Evolutionary conservation across 1,140 invertebrate genomes (phyloP).

Genomic region (Bombus haemorrhoidalis): DNA sequence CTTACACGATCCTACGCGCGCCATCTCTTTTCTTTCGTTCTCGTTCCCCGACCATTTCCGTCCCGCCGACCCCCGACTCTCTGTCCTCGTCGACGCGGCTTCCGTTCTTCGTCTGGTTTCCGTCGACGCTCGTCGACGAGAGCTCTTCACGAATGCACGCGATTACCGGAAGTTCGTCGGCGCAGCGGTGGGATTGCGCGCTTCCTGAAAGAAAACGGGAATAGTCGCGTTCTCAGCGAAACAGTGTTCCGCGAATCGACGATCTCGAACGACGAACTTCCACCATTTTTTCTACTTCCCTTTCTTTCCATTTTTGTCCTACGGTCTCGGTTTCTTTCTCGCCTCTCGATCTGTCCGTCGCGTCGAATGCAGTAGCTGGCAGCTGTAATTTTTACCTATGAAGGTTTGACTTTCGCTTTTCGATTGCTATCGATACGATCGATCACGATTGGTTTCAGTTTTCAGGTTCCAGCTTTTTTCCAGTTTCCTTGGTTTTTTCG

Average conservation of each 20-base stretch:
- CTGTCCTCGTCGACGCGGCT: conserved; percentile 31
- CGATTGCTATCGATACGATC: no score
- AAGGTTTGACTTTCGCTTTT: no score
- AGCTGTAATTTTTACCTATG: no score
- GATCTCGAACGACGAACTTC: conserved; percentile 35
- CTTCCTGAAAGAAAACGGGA: conserved; percentile 57
- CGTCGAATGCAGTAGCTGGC: not conserved
- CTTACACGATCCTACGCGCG: not conserved
- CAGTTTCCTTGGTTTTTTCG: no score
- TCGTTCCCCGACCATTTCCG: conserved; percentile 3
- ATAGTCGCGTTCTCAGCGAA: conserved; percentile 63
- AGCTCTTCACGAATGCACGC: conserved; percentile 63
- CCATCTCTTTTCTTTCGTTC: conserved; percentile 26
- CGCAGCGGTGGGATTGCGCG: conserved; percentile 62
- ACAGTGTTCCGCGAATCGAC: conserved; percentile 66
- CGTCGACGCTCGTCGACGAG: conserved; percentile 56
- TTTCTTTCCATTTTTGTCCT: not conserved
- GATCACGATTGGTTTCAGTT: no score
- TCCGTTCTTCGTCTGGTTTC: conserved; percentile 28
- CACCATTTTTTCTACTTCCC: not conserved
- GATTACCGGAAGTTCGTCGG: conserved; percentile 64
- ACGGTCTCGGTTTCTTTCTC: not conserved
- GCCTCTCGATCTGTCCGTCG: not conserved
- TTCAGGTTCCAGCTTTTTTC: no score
- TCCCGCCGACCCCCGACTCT: not conserved